Evolutionary conservation across 2,888 invertebrate genomes (phyloP).

Genomic region (Macrosoma leucophasiata): DNA sequence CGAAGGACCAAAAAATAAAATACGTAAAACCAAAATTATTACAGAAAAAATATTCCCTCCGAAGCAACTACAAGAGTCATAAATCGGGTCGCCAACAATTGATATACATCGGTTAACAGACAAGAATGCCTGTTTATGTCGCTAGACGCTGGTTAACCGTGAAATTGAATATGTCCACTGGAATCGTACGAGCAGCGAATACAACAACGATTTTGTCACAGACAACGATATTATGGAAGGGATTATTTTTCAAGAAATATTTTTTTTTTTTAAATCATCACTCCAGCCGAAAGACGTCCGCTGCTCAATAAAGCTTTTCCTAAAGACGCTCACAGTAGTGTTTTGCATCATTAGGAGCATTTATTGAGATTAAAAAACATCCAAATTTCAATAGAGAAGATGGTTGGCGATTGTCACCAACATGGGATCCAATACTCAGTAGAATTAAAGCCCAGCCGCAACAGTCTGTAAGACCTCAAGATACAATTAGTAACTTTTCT

Average conservation of each 20-base stretch:
- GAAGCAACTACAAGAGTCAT: not conserved
- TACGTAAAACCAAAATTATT: not conserved
- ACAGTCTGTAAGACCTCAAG: too few relatives aligned
- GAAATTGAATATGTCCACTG: constrained; percentile 50
- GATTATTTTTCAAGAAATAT: constrained; percentile 10
- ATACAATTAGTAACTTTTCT: too few relatives aligned
- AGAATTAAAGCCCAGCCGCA: too few relatives aligned
- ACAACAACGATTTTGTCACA: constrained; percentile 29
- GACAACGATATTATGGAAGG: constrained; percentile 20
- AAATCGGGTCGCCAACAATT: constrained; percentile 12
- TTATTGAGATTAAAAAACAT: too few relatives aligned
- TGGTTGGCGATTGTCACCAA: too few relatives aligned
- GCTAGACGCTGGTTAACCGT: constrained; percentile 36
- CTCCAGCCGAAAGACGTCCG: too few relatives aligned
- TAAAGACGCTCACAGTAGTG: too few relatives aligned
- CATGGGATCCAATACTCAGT: too few relatives aligned
- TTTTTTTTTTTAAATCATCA: too few relatives aligned
- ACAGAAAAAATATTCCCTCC: not conserved
- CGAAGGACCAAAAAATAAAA: not conserved
- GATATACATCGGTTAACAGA: constrained; percentile 21
- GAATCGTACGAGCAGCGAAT: constrained; percentile 37
- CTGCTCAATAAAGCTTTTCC: too few relatives aligned
- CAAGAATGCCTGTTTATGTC: constrained; percentile 34
- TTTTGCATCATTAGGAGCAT: too few relatives aligned
- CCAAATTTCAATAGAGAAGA: too few relatives aligned